Base-by-base conservation (phyloP, 2,113 vertebrate genomes). In the Astatoreochromis straeleni region DNA sequence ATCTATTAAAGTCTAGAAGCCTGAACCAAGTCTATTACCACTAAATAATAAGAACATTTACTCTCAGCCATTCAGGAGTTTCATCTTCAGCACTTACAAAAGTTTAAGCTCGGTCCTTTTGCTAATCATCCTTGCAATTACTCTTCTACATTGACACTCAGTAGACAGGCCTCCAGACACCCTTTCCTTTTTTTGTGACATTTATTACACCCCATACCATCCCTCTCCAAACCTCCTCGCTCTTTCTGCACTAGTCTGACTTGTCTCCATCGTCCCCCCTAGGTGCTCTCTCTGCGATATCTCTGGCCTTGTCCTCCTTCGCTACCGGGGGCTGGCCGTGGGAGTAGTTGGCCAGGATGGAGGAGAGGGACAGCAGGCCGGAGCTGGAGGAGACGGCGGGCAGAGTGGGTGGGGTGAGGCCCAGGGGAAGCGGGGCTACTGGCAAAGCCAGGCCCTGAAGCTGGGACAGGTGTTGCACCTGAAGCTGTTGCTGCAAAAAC, bases 401-500 rank as follows among this genome's bases (percentile, higher is more conserved):
- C 88, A 99, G 96, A 1, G 97, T 96, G 0, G 97, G 98, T 0
- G 97, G 98, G 92, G 98, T 98, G 42, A 99, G 96, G 40, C 98
- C 98, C 96, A 99, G 97, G 0, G 98, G 98, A 42, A 99, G 96
- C 0, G 98, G 98, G 33, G 97, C 97, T 97, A 99, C 97, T 2
- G 98, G 98, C 94, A 99, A 96, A 13, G 98, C 98, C 83, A 99
- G 96, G 14, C 98, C 98, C 96, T 99, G 98, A 68, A 99, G 97
- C 97, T 99, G 98, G 2, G 98, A 99, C 91, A 99, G 97, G 96
- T 99, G 98, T 84, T 99, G 98, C 80, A 98, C 98, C 92, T 99
- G 98, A 87, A 99, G 98, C 97, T 99, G 98, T 97, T 99, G 98
- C 98, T 99, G 96, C 89, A 92, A 81, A 82, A 38, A 53, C 21